Evolutionary conservation across 1,140 invertebrate genomes (phyloP).

Genomic region (Grapholita molesta): DNA sequence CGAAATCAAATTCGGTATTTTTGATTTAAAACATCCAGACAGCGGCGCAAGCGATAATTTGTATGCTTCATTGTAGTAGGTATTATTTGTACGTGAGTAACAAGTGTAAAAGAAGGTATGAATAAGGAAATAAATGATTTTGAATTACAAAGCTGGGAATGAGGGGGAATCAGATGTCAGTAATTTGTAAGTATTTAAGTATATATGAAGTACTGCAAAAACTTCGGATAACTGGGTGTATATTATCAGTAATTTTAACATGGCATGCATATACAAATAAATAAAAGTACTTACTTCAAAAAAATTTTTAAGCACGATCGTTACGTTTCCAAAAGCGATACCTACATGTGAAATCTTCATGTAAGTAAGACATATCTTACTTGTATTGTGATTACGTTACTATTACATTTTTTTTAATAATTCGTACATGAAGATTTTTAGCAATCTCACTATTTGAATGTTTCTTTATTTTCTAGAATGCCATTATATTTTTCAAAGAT

Average conservation of each 20-base stretch:
- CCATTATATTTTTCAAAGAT: no score
- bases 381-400: no score
- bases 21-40: conserved; percentile 44
- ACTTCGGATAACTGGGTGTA: not conserved
- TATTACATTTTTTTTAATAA: no score
- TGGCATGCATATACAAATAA: not conserved
- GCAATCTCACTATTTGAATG: no score
- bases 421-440: no score
- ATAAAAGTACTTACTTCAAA: no score
- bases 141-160: conserved; percentile 41
- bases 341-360: no score
- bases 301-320: no score
- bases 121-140: conserved; percentile 62
- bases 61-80: conserved; percentile 67
- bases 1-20: conserved; percentile 37
- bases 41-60: conserved; percentile 72
- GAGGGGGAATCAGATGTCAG: conserved; percentile 29
- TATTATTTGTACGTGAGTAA: conserved; percentile 69
- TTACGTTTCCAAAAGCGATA: no score
- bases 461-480: no score
- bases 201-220: not conserved
- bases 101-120: conserved; percentile 61
- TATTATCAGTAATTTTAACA: not conserved
- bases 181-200: conserved; percentile 34
- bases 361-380: no score